phyloP scores from a whole-genome alignment of 2,888 invertebrate genomes.

The Acleris cristana region DNA sequence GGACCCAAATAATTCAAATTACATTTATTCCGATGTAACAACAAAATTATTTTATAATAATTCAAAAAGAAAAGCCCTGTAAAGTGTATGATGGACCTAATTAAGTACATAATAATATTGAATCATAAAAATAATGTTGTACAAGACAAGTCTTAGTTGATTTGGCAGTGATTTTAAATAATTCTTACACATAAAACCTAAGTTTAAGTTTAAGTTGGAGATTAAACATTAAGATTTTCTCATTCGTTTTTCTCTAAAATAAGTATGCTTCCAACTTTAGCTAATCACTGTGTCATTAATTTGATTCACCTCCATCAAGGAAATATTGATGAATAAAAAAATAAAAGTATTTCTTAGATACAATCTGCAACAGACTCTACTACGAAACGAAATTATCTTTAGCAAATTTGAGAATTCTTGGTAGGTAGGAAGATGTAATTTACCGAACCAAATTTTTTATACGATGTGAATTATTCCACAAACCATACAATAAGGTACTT shows the following conservation, averaged over 20 bases:
- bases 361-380: neutral
- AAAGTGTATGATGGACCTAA: conserved; percentile 20
- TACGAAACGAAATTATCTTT: conserved; percentile 31
- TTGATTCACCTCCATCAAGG: neutral
- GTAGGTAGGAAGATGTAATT: conserved; percentile 7
- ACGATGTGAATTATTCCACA: too few relatives aligned
- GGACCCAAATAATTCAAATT: conserved; percentile 14
- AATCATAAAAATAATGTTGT: conserved; percentile 42
- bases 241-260: too few relatives aligned
- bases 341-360: neutral
- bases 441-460: neutral
- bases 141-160: conserved; percentile 41
- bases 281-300: neutral
- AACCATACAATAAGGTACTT: neutral
- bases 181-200: too few relatives aligned
- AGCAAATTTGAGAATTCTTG: conserved; percentile 21
- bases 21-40: conserved; percentile 39
- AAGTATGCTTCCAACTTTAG: neutral
- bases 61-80: conserved; percentile 36
- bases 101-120: conserved; percentile 27
- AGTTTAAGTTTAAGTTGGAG: too few relatives aligned
- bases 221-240: too few relatives aligned
- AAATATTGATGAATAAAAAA: neutral
- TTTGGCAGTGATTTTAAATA: conserved; percentile 42
- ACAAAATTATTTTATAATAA: conserved; percentile 40